Percentiles rank a stretch among this genome's conserved stretches.
Evolutionary conservation across 2,888 invertebrate species (phyloP).

Genomic region (Harpalus rufipes): DNA sequence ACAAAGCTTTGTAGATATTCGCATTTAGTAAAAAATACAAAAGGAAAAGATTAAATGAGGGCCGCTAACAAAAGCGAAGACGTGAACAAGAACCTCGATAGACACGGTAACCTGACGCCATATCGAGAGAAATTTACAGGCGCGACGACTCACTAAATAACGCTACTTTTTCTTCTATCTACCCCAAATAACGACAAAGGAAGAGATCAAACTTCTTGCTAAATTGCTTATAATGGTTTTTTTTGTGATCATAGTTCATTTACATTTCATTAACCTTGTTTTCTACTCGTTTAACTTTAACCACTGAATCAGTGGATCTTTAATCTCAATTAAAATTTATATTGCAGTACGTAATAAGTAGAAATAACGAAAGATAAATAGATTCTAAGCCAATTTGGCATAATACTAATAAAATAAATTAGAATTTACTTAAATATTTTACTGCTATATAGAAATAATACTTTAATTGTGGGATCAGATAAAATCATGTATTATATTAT

Average conservation of each 20-base stretch:
- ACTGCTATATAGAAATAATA: background rate
- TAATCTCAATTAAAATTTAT: background rate
- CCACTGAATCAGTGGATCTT: background rate
- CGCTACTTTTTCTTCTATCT: background rate
- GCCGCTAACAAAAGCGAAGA: background rate
- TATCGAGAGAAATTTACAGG: background rate
- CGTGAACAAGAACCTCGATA: conserved; percentile 26
- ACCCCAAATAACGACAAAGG: background rate
- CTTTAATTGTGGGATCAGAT: no score
- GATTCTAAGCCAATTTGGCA: no score
- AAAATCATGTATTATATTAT: no score
- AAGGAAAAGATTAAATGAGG: conserved; percentile 34
- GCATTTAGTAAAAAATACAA: conserved; percentile 44
- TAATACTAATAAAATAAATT: no score
- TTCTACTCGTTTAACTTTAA: background rate
- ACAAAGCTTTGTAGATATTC: conserved; percentile 57
- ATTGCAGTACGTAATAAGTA: background rate
- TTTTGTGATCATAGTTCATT: background rate
- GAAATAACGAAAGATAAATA: no score
- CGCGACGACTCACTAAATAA: background rate
- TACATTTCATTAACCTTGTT: background rate
- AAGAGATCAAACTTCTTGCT: background rate
- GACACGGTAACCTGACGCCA: background rate
- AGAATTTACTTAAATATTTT: no score
- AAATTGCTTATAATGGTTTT: background rate